Conservation (phyloP, 2,888 invertebrate species). For the Conistra vaccinii region DNA sequence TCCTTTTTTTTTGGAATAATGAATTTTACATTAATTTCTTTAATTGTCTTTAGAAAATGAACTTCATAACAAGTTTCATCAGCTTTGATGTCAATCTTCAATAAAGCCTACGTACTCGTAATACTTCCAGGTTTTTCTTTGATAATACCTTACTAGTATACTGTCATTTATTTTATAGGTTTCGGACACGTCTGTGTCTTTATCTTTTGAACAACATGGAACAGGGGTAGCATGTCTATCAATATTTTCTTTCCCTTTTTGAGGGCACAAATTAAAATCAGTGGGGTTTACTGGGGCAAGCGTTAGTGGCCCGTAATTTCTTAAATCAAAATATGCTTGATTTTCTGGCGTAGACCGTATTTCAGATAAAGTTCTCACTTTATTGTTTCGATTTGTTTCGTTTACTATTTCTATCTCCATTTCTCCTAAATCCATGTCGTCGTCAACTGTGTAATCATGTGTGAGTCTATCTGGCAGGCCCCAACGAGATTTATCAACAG, state of each 20-base stretch:
- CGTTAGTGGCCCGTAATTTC: conserved; percentile 11
- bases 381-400: too few species aligned
- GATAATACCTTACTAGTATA: conserved; percentile 7
- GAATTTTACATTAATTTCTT: conserved; percentile 1
- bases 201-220: conserved; percentile 5
- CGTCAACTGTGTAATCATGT: too few species aligned
- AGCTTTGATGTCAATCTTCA: conserved; percentile 8
- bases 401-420: conserved; percentile 3
- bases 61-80: conserved; percentile 1
- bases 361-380: conserved; percentile 6
- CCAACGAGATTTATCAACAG: too few species aligned
- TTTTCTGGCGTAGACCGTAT: conserved; percentile 4
- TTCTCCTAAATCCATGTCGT: not conserved
- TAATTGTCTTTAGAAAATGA: conserved; percentile 8
- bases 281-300: not conserved
- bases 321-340: conserved; percentile 13
- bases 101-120: conserved; percentile 14
- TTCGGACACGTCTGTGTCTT: conserved; percentile 4
- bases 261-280: conserved; percentile 2
- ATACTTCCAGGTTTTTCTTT: not conserved
- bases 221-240: not conserved
- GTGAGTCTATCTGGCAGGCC: too few species aligned
- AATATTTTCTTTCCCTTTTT: conserved; percentile 6
- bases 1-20: conserved; percentile 2
- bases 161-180: conserved; percentile 9